These are phyloP conservation scores for Thalpophila matura DNA, from an alignment of 2,888 invertebrate species.

Conservation along the genomic window DNA sequence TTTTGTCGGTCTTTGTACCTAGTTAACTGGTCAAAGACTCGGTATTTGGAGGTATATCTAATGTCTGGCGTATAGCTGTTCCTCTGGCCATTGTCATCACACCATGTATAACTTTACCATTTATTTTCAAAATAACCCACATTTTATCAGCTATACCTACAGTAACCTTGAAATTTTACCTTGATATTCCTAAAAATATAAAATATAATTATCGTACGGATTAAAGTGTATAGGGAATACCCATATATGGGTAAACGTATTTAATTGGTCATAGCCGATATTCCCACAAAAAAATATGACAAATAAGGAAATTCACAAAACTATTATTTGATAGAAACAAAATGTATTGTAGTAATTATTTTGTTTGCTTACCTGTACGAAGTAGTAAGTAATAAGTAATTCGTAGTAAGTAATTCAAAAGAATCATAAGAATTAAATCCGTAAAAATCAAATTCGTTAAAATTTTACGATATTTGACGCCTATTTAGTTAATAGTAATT, in stretches of 20 bases:
- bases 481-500: too few species aligned
- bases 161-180: conserved; percentile 26
- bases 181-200: conserved; percentile 20
- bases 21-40: too few species aligned
- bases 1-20: too few species aligned
- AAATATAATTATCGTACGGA: background rate
- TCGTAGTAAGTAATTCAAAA: too few species aligned
- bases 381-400: too few species aligned
- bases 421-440: too few species aligned
- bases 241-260: conserved; percentile 38
- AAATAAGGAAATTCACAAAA: conserved; percentile 47
- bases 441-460: too few species aligned
- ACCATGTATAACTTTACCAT: too few species aligned
- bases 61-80: too few species aligned
- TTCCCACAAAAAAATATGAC: conserved; percentile 46
- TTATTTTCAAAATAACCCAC: background rate
- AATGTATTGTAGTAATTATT: conserved; percentile 10
- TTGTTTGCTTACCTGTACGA: conserved; percentile 22
- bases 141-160: background rate
- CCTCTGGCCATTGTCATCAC: too few species aligned
- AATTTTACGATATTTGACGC: too few species aligned
- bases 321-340: conserved; percentile 1
- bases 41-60: too few species aligned
- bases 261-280: conserved; percentile 11
- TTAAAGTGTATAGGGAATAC: conserved; percentile 33